Conservation (phyloP, 2,797 vertebrate genomes). For the Babyrousa celebensis region DNA sequence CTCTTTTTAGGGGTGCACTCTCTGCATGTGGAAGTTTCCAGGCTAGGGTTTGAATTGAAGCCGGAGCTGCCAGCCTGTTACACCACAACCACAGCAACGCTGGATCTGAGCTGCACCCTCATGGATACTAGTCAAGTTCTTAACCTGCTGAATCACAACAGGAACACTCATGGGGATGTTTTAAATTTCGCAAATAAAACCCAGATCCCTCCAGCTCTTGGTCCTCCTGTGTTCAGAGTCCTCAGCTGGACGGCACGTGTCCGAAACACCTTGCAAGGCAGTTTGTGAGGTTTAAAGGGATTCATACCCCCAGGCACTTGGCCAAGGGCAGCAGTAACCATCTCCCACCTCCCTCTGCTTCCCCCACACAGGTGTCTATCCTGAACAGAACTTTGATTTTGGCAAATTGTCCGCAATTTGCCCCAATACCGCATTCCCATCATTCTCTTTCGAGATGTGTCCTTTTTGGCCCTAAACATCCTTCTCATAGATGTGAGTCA, state of each 20-base stretch:
- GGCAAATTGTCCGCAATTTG: neutral
- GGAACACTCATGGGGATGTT: no score
- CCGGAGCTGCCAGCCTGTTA: no score
- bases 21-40: no score
- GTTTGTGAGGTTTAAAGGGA: no score
- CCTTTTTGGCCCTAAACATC: neutral
- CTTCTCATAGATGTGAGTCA: neutral
- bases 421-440: neutral
- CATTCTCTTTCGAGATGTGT: neutral
- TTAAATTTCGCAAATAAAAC: neutral
- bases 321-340: neutral
- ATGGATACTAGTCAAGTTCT: no score
- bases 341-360: neutral
- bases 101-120: no score
- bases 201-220: neutral
- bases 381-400: neutral
- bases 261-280: neutral
- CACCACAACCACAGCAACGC: no score
- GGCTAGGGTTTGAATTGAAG: no score
- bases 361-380: neutral
- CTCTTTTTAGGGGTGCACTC: no score
- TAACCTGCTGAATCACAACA: no score
- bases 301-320: rapidly evolving
- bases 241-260: neutral
- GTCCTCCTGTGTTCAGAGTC: rapidly evolving